Evolutionary conservation across 1,140 invertebrate species (phyloP).

Genomic region (Drosophila quadrilineata): DNA sequence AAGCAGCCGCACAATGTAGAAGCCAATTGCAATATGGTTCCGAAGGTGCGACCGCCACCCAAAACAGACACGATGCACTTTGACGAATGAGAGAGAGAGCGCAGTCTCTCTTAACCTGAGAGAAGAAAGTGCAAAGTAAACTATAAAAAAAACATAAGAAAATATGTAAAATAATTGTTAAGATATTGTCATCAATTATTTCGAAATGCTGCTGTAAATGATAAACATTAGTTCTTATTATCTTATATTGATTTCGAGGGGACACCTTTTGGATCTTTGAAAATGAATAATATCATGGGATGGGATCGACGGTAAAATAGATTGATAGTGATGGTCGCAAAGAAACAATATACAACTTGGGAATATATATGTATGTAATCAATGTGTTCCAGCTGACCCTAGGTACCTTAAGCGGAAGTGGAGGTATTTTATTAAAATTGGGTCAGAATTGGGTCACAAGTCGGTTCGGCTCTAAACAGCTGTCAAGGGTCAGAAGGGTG

Average conservation of each 20-base stretch:
- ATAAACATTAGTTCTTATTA: constrained; percentile 64
- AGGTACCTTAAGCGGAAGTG: no score
- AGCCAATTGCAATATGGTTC: constrained; percentile 1
- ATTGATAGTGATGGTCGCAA: constrained; percentile 27
- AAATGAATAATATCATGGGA: constrained; percentile 44
- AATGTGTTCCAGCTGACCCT: constrained; percentile 17
- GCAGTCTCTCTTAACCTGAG: constrained; percentile 64
- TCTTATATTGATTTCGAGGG: constrained; percentile 6
- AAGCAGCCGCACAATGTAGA: constrained; percentile 24
- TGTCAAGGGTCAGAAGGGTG: constrained; percentile 16
- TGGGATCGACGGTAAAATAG: constrained; percentile 50
- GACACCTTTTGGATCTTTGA: constrained; percentile 45
- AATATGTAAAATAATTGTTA: constrained; percentile 39
- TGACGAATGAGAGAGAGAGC: constrained; percentile 30
- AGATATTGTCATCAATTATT: constrained; percentile 37
- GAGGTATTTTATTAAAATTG: no score
- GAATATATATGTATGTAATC: constrained; percentile 24
- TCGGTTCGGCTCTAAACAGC: constrained; percentile 31
- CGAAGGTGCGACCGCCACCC: constrained; percentile 24
- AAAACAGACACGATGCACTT: constrained; percentile 41
- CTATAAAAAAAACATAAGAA: constrained; percentile 63
- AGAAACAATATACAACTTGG: constrained; percentile 32
- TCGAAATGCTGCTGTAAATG: constrained; percentile 55
- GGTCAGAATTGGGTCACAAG: constrained; percentile 37
- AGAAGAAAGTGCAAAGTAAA: constrained; percentile 76